phyloP scores from a whole-genome alignment of 2,888 invertebrate genomes.

The Xestia c-nigrum region DNA sequence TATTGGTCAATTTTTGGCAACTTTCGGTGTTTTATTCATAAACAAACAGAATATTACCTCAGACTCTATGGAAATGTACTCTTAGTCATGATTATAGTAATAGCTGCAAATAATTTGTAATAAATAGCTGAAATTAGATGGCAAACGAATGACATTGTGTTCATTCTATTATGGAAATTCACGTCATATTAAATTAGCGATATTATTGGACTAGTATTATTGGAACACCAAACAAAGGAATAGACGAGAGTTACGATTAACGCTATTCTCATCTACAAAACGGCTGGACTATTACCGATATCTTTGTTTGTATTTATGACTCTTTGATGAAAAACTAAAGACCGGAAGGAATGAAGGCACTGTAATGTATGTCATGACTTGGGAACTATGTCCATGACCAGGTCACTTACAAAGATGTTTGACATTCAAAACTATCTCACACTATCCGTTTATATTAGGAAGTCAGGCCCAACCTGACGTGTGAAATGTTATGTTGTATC shows the following conservation, averaged over 20 bases:
- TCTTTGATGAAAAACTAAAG: conserved; percentile 15
- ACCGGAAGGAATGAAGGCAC: not conserved
- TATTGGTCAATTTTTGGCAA: conserved; percentile 47
- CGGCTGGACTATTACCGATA: not conserved
- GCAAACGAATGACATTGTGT: not conserved
- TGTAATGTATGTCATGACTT: conserved; percentile 25
- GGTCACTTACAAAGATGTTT: conserved; percentile 28
- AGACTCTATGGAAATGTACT: conserved; percentile 21
- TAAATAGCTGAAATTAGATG: conserved; percentile 14
- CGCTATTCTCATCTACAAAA: conserved; percentile 5
- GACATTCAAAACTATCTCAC: conserved; percentile 47
- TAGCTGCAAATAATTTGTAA: conserved; percentile 4
- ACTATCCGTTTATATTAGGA: conserved; percentile 59
- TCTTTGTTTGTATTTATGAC: conserved; percentile 8
- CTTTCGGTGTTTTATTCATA: conserved; percentile 25
- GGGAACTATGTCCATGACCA: conserved; percentile 28
- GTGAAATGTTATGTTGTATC: conserved; percentile 66
- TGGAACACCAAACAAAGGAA: conserved; percentile 35
- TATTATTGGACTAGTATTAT: conserved; percentile 17
- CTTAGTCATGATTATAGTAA: conserved; percentile 22
- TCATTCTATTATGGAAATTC: conserved; percentile 13
- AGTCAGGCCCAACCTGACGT: conserved; percentile 53
- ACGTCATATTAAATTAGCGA: conserved; percentile 16
- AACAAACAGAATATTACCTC: conserved; percentile 29
- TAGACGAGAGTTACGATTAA: not conserved